Conservation (phyloP, 2,113 vertebrate genomes). For the Nansenia antarctica region DNA sequence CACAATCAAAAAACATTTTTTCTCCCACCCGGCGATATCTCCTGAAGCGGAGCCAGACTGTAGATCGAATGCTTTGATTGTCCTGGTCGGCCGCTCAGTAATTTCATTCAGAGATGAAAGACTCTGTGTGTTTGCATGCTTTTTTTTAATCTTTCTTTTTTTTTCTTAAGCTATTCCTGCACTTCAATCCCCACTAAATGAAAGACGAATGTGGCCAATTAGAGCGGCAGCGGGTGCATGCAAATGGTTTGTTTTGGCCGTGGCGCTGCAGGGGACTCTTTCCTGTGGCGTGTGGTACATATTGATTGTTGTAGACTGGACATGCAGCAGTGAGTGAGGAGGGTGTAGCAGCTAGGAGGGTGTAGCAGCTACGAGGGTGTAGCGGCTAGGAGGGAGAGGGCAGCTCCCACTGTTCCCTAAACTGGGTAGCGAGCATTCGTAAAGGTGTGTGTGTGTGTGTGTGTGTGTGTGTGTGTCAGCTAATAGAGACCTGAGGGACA, state of each 20-base stretch:
- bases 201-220: slow-evolving; percentile 62
- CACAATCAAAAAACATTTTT: slow-evolving; percentile 3
- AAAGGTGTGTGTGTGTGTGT: not conserved
- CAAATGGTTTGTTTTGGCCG: slow-evolving; percentile 65
- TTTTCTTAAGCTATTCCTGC: slow-evolving; percentile 58
- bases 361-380: not conserved
- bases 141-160: no score
- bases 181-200: slow-evolving; percentile 51
- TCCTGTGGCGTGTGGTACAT: slow-evolving; percentile 65
- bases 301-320: no score
- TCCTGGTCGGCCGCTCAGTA: slow-evolving; percentile 17
- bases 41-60: not conserved
- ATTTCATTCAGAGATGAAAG: slow-evolving; percentile 29
- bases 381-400: no score
- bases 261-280: slow-evolving; percentile 40
- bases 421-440: not conserved
- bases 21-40: not conserved
- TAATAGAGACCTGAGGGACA: slow-evolving; percentile 29
- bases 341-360: not conserved
- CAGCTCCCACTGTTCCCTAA: no score
- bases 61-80: not conserved
- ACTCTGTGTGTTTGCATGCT: slow-evolving; percentile 16
- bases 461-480: slow-evolving; percentile 15
- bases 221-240: slow-evolving; percentile 64
- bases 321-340: no score